Evolutionary conservation across 2,113 vertebrate genomes (phyloP).

Genomic region (Ochotona princeps): DNA sequence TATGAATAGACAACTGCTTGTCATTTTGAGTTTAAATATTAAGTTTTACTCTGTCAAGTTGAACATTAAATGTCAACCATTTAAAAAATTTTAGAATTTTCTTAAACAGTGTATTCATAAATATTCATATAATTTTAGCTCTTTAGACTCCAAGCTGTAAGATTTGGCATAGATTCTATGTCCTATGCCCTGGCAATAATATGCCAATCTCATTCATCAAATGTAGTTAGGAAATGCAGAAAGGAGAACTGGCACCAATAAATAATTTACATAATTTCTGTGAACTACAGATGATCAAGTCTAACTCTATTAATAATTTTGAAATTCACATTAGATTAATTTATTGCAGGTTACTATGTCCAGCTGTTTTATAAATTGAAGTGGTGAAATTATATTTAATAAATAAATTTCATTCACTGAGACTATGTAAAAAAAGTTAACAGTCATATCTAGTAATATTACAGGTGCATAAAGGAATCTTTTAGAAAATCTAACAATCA

Average conservation of each 20-base stretch:
- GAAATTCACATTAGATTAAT: slow-evolving; percentile 66
- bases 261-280: slow-evolving; percentile 69
- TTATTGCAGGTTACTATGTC: slow-evolving; percentile 52
- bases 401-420: slow-evolving; percentile 43
- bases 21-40: slow-evolving; percentile 3
- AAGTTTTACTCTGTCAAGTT: background rate
- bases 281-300: slow-evolving; percentile 68
- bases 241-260: slow-evolving; percentile 50
- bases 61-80: background rate
- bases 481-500: background rate
- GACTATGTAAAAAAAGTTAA: background rate
- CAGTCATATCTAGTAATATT: slow-evolving; percentile 10
- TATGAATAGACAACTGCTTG: background rate
- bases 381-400: slow-evolving; percentile 38
- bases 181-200: slow-evolving; percentile 58
- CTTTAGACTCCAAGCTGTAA: slow-evolving; percentile 62
- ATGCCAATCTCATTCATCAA: slow-evolving; percentile 62
- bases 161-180: slow-evolving; percentile 42
- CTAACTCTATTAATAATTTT: slow-evolving; percentile 63
- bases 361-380: slow-evolving; percentile 63
- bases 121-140: slow-evolving; percentile 59
- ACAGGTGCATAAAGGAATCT: background rate
- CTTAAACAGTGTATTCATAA: slow-evolving; percentile 29
- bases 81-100: slow-evolving; percentile 38
- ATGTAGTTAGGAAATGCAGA: slow-evolving; percentile 35